Evolutionary conservation across 2,888 invertebrate genomes (phyloP).

Genomic region (Rotaria macrura): DNA sequence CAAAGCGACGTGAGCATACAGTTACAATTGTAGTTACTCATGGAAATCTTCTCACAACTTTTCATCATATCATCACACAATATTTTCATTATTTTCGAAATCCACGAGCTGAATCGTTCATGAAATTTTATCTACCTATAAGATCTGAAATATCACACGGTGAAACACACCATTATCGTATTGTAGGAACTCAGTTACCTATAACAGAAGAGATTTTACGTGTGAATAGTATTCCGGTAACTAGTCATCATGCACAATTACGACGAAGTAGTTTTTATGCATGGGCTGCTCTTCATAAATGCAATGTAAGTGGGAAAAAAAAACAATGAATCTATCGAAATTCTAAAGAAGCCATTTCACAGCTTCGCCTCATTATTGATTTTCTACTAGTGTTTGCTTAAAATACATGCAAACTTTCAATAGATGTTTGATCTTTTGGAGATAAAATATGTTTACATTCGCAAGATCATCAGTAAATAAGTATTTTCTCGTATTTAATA

Average conservation of each 20-base stretch:
- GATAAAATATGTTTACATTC: too few relatives aligned
- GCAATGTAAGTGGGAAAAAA: not conserved
- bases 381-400: too few relatives aligned
- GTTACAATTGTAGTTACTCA: not conserved
- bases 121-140: not conserved
- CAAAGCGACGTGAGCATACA: not conserved
- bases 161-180: not conserved
- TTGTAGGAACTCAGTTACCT: not conserved
- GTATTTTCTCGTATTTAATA: too few relatives aligned
- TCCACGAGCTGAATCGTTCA: not conserved
- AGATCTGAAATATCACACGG: not conserved
- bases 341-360: too few relatives aligned
- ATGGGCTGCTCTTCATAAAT: not conserved
- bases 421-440: too few relatives aligned
- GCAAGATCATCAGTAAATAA: too few relatives aligned
- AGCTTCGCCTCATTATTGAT: too few relatives aligned
- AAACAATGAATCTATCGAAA: too few relatives aligned
- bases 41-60: not conserved
- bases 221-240: not conserved
- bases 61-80: not conserved
- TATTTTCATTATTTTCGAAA: not conserved
- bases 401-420: too few relatives aligned
- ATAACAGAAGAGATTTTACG: too few relatives aligned
- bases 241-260: not conserved
- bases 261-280: not conserved